Evolutionary conservation across 1,140 invertebrate species (phyloP).

Genomic region (Whitmania pigra): DNA sequence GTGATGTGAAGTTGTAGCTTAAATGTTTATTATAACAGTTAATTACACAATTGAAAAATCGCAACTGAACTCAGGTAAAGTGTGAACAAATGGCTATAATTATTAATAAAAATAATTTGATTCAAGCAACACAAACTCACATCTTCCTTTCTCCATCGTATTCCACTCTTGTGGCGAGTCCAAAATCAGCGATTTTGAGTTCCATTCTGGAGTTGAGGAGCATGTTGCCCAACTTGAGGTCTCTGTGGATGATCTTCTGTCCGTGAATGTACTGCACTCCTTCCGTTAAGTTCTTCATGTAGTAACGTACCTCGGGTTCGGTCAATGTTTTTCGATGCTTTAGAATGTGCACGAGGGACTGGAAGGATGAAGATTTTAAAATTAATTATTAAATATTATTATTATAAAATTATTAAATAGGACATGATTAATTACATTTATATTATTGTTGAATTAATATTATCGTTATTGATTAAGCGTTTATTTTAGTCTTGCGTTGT

Average conservation of each 20-base stretch:
- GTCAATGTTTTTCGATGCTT: slow-evolving; percentile 38
- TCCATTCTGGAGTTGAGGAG: slow-evolving; percentile 39
- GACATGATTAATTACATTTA: no score
- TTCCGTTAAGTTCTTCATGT: slow-evolving; percentile 35
- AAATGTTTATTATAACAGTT: no score
- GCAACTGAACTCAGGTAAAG: no score
- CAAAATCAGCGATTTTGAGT: slow-evolving; percentile 43
- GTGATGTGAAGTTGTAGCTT: no score
- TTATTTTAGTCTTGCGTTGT: no score
- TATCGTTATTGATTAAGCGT: no score
- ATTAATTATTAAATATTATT: neutral
- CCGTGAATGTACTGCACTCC: slow-evolving; percentile 26
- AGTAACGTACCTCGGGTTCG: slow-evolving; percentile 39
- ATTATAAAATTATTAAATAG: no score
- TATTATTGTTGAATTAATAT: no score
- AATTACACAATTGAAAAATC: no score
- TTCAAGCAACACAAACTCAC: slow-evolving; percentile 27
- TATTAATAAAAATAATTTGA: no score
- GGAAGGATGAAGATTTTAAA: neutral
- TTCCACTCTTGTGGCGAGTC: slow-evolving; percentile 37
- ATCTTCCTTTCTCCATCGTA: slow-evolving; percentile 41
- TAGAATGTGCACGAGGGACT: slow-evolving; percentile 40
- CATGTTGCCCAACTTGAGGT: slow-evolving; percentile 43
- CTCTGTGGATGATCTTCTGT: slow-evolving; percentile 36
- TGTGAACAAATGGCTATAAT: no score